Evolutionary conservation across 2,113 vertebrate genomes (phyloP), one percentile per base, ranked within the genome.

Genomic region (Strix aluco): DNA sequence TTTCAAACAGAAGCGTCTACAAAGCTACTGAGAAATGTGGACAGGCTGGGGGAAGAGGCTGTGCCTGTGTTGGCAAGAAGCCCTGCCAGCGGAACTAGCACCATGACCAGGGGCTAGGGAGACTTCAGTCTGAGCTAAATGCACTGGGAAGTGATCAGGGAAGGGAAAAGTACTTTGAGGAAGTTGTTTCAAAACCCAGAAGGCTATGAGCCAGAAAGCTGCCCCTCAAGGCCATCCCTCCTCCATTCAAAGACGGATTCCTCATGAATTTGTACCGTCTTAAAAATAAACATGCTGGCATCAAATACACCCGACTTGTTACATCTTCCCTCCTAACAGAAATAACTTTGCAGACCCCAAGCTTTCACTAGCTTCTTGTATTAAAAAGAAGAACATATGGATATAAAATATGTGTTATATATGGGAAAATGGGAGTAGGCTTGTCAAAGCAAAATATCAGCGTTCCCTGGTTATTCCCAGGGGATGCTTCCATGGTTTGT

Each of bases 231-330:
- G 51, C 63, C 54, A 21, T 13, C 40, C 21, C 32, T 73, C 71
- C 54, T 92, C 71, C 51, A 23, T 52, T 80, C 23, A 55, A 71
- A 88, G 71, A 92, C 0, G 2, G 47, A 29, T 81, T 57, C 54
- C 54, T 71, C 61, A 67, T 1, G 5, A 63, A 62, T 81, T 91
- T 66, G 13, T 84, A 75, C 30, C 16, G 52, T 70, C 78, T 82
- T 91, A 80, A 91, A 95, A 96, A 93, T 80, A 92, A 91, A 87
- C 67, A 75, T 32, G 40, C 65, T 96, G 86, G 84, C 77, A 75
- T 52, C 40, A 40, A 94, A 81, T 44, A 61, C 38, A 44, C 25
- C 19, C 3, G 1, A 52, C 34, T 84, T 87, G 70, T 91, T 78
- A 85, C 54, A 63, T 72, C 30, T 89, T 91, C n/a, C 44, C 46